Conservation (phyloP, 2,888 invertebrate species). For the Chrysotoxum bicinctum region DNA sequence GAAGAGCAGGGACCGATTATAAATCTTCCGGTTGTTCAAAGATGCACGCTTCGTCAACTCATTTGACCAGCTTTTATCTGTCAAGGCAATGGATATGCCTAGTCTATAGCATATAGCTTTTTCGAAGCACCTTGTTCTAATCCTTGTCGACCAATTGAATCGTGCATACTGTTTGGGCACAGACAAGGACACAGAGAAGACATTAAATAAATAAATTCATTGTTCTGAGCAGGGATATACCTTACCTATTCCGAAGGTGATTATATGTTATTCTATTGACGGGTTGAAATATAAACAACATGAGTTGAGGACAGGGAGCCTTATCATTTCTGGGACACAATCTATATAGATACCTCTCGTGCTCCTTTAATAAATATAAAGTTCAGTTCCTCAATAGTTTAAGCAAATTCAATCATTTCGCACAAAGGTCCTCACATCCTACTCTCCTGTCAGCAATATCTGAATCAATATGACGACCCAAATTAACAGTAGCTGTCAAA, state of each 20-base stretch:
- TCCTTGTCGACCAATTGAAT: constrained; percentile 17
- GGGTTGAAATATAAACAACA: constrained; percentile 23
- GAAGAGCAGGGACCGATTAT: constrained; percentile 63
- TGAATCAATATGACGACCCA: constrained; percentile 55
- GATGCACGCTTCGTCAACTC: constrained; percentile 56
- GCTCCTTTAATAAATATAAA: background rate
- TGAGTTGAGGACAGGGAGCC: background rate
- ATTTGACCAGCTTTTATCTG: constrained; percentile 43
- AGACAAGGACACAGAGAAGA: constrained; percentile 27
- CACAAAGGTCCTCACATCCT: constrained; percentile 56
- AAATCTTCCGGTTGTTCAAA: constrained; percentile 65
- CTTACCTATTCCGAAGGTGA: constrained; percentile 44
- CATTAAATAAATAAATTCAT: constrained; percentile 68
- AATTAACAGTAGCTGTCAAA: background rate
- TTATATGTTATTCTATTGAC: constrained; percentile 47
- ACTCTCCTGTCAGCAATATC: constrained; percentile 52
- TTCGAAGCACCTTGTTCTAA: background rate
- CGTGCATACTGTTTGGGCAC: background rate
- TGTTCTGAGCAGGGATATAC: constrained; percentile 43
- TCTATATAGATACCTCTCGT: background rate
- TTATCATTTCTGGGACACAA: constrained; percentile 46
- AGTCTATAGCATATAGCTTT: background rate
- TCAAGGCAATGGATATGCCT: constrained; percentile 1
- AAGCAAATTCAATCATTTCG: constrained; percentile 68
- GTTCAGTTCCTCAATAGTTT: constrained; percentile 14